Conservation (phyloP, 2,888 invertebrate species). For the Perizoma affinitatum region DNA sequence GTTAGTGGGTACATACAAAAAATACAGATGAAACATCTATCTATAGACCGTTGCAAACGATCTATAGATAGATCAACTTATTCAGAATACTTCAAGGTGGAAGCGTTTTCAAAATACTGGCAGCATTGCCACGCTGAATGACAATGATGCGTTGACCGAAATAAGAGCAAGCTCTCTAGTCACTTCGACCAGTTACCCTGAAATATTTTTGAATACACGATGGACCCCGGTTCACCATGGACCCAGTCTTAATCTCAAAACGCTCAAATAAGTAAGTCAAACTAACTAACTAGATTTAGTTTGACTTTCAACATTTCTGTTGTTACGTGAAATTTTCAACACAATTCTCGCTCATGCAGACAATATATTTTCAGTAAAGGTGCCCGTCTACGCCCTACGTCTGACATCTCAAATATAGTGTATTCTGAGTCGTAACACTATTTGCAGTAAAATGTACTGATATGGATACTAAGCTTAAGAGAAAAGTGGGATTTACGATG, state of each 20-base stretch:
- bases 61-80: too few species aligned
- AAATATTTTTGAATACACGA: too few species aligned
- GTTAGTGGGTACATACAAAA: too few species aligned
- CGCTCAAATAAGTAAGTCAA: not conserved
- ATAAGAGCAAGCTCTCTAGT: too few species aligned
- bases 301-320: slow-evolving; percentile 10
- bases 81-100: too few species aligned
- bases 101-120: too few species aligned
- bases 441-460: slow-evolving; percentile 31
- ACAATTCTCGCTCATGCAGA: slow-evolving; percentile 12
- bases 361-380: slow-evolving; percentile 38
- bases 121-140: too few species aligned
- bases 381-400: slow-evolving; percentile 60
- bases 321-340: slow-evolving; percentile 9
- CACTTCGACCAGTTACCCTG: too few species aligned
- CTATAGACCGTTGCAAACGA: too few species aligned
- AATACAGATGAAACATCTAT: too few species aligned
- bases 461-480: slow-evolving; percentile 18
- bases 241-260: not conserved
- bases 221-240: not conserved
- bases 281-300: not conserved
- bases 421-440: slow-evolving; percentile 30
- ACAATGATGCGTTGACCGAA: too few species aligned
- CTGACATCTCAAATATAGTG: slow-evolving; percentile 45
- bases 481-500: slow-evolving; percentile 22